These are phyloP conservation scores for Zaprionus tsacasi DNA, from an alignment of 1,140 invertebrate genomes.

Conservation along the genomic window DNA sequence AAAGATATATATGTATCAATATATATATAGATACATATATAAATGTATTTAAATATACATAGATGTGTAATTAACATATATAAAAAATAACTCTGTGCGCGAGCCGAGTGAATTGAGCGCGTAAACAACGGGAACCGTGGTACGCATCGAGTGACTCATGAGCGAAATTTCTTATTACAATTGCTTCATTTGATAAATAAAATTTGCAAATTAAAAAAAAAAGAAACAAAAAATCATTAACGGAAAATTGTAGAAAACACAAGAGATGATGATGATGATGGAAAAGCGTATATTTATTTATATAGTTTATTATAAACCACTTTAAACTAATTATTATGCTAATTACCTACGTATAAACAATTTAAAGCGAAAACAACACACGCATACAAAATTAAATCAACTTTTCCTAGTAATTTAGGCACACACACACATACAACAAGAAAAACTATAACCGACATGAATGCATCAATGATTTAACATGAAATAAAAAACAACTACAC, in stretches of 20 bases:
- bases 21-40: not conserved
- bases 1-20: not conserved
- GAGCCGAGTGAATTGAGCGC: slow-evolving; percentile 2
- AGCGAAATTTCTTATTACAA: slow-evolving; percentile 8
- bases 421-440: slow-evolving; percentile 14
- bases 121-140: not conserved
- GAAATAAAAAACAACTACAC: slow-evolving; percentile 29
- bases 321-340: slow-evolving; percentile 68
- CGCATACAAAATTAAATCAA: slow-evolving; percentile 18
- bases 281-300: slow-evolving; percentile 69
- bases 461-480: slow-evolving; percentile 27
- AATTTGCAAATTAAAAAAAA: slow-evolving; percentile 7
- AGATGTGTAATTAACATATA: slow-evolving; percentile 8
- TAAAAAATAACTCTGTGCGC: not conserved
- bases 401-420: slow-evolving; percentile 72
- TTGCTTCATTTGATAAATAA: slow-evolving; percentile 23
- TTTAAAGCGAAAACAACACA: slow-evolving; percentile 36
- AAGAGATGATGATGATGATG: slow-evolving; percentile 16
- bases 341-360: slow-evolving; percentile 55
- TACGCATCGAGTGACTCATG: not conserved
- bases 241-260: slow-evolving; percentile 18
- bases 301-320: slow-evolving; percentile 69
- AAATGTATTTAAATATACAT: slow-evolving; percentile 2
- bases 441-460: slow-evolving; percentile 17
- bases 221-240: not conserved